A percentile compares a stretch with the other conserved stretches of the same genome.
Evolutionary conservation across 2,797 vertebrate genomes (phyloP).

Genomic region (Miichthys miiuy): DNA sequence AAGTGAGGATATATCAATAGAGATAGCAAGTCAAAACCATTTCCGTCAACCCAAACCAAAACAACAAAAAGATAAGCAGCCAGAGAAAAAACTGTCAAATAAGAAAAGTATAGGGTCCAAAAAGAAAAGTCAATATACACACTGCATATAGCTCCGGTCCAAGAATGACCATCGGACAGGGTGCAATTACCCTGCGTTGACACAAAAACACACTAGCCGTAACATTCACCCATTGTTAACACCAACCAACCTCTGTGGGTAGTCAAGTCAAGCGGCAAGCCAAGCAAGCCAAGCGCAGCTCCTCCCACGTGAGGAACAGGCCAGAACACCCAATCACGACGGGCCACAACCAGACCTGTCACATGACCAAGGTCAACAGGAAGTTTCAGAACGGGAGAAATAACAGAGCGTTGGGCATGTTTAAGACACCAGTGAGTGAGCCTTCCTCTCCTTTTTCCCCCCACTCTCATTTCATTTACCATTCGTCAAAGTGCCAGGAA

Average conservation of each 20-base stretch:
- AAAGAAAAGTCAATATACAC: constrained; percentile 56
- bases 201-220: constrained; percentile 54
- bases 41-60: constrained; percentile 45
- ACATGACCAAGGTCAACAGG: constrained; percentile 77
- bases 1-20: constrained; percentile 28
- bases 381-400: constrained; percentile 63
- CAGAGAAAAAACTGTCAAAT: constrained; percentile 51
- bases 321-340: constrained; percentile 63
- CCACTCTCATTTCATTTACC: constrained; percentile 62
- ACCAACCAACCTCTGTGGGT: constrained; percentile 63
- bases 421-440: constrained; percentile 43
- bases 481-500: constrained; percentile 67
- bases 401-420: constrained; percentile 51
- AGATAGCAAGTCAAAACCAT: constrained; percentile 37
- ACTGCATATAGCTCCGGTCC: constrained; percentile 63
- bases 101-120: constrained; percentile 48
- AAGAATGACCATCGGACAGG: constrained; percentile 61
- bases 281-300: constrained; percentile 50
- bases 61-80: constrained; percentile 33
- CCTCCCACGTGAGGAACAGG: constrained; percentile 42
- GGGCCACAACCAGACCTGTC: constrained; percentile 62
- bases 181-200: constrained; percentile 68
- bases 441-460: constrained; percentile 57
- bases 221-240: constrained; percentile 76
- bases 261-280: constrained; percentile 44